Evolutionary conservation across 2,888 invertebrate species (phyloP), one percentile per base, ranked within the genome.

Genomic region (Alentia gelatinosa): DNA sequence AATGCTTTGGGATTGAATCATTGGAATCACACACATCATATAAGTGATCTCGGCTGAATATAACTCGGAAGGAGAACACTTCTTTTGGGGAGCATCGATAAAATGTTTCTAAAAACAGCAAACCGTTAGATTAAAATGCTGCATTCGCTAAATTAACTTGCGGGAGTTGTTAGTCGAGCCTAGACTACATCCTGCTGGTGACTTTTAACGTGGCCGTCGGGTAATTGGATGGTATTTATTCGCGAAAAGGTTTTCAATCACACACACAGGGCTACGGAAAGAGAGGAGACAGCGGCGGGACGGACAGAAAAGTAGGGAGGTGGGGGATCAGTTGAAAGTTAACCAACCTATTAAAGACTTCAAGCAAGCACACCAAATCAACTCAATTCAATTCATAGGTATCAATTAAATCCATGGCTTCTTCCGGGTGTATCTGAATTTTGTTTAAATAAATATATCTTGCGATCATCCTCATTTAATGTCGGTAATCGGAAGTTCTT

Each of bases 141-240:
- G 23, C 79, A n/a, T 19, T 39, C 79, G 15, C 79, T 26, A 79
- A 79, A 79, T 35, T 39, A 35, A 79, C 37, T 7, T 79, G 19
- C 79, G 39, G n/a, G n/a, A 79, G 37, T 37, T 56, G 74, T 74
- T 79, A 37, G 79, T 23, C 15, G 15, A 79, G 39, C 9, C 37
- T 37, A 35, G 37, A n/a, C 79, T 12, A 26, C 68, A 30, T 68
- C 68, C 68, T 30, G 68, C 3, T 39, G 35, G 37, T 79, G 79
- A 79, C 79, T 79, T 79, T 79, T 79, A 63, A 79, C 30, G 37
- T 4, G 68, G 1, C 35, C 19, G 26, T 3, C 74, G 26, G 26
- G 39, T 79, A 79, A 79, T 79, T 79, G 79, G 79, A 79, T 79
- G 79, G 79, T 79, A 79, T 79, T 79, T 79, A 79, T 35, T 39